Base-by-base conservation (phyloP, 2,113 vertebrate species). In the Accipiter virgatus region DNA sequence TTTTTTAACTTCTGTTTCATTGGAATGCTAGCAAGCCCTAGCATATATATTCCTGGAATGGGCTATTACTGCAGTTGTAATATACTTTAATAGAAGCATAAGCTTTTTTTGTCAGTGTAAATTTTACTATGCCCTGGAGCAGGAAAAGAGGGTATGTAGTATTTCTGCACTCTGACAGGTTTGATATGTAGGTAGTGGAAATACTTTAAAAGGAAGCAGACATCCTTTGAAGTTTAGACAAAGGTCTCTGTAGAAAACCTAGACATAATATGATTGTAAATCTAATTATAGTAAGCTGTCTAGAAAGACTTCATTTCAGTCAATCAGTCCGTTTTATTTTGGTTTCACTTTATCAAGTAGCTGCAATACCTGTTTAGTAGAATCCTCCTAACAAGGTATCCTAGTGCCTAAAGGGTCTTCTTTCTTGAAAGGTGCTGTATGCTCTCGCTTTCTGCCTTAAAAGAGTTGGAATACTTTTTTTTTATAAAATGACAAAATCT, bases 201-300 rank as follows among this genome's bases (percentile, higher is more conserved):
- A 87, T 82, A 70, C 47, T 81, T 97, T 84, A 85, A 96, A 95
- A 88, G 81, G 93, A 94, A 93, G 84, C 81, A 95, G 94, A 90
- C 91, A 1, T 77, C 78, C 89, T 97, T 97, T 97, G 95, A 97
- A 97, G 93, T 96, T 94, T 85, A 96, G 66, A 95, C 91, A 95
- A 95, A 94, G 21, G 80, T 95, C 86, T 90, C 62, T 80, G 70
- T 80, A 94, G 78, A 88, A 96, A 96, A 73, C n/a, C 48, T 62
- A 95, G 88, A 94, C 88, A 65, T 95, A 95, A 89, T 86, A 52
- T 36, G 62, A 91, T 86, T 95, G 71, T 93, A 95, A 97, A 90
- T 93, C 73, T 94, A 90, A 91, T 93, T 90, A 87, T 73, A 94
- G 81, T 66, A 89, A 82, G 53, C 70, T 94, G 81, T 88, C 81